Evolutionary conservation across 1,140 invertebrate species (phyloP).

Genomic region (Pachyrhynchus sulphureomaculatus): DNA sequence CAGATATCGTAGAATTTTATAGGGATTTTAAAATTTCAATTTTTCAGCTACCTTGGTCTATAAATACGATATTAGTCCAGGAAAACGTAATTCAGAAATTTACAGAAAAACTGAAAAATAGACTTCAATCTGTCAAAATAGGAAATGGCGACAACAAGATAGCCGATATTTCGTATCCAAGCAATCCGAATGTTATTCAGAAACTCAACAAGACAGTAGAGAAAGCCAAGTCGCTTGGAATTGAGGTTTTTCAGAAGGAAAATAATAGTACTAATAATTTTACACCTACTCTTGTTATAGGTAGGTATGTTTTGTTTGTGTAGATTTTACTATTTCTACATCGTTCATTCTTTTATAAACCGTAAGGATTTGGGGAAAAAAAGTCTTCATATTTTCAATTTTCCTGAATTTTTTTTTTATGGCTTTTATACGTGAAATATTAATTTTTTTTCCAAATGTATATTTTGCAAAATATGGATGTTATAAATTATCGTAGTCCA

Average conservation of each 20-base stretch:
- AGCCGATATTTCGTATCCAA: conserved; percentile 36
- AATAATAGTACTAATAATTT: not conserved
- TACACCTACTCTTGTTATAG: conserved; percentile 27
- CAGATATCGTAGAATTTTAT: too few relatives aligned
- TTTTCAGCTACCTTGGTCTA: conserved; percentile 58
- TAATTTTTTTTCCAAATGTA: too few relatives aligned
- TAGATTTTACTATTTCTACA: too few relatives aligned
- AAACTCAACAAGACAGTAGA: conserved; percentile 20
- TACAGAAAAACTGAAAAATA: conserved; percentile 54
- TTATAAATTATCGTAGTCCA: too few relatives aligned
- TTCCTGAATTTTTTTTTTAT: too few relatives aligned
- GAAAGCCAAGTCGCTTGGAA: conserved; percentile 33
- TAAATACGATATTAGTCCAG: conserved; percentile 58
- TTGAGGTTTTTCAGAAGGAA: conserved; percentile 34
- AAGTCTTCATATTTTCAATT: too few relatives aligned
- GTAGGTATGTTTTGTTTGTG: too few relatives aligned
- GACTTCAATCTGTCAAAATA: conserved; percentile 51
- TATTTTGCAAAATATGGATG: too few relatives aligned
- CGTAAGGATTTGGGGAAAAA: too few relatives aligned
- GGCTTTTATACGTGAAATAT: too few relatives aligned
- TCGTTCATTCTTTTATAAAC: too few relatives aligned
- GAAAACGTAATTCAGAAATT: conserved; percentile 57
- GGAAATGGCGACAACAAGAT: conserved; percentile 55
- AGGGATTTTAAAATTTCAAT: too few relatives aligned
- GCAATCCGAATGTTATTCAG: conserved; percentile 21